These are phyloP conservation scores for Antheraea assamensis DNA, from an alignment of 2,888 invertebrate genomes.

Conservation along the genomic window DNA sequence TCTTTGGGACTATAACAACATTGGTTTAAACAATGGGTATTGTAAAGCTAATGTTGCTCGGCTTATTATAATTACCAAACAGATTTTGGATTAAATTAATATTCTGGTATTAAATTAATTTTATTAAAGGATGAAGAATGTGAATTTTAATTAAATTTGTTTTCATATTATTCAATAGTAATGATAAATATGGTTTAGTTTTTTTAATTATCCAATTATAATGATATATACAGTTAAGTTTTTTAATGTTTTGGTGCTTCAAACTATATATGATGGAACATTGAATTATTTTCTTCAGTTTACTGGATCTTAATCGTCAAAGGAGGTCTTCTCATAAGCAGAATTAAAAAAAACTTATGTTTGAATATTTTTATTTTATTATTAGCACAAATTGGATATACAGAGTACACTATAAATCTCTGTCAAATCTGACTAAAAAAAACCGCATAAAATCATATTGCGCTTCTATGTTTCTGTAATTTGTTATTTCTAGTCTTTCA, in stretches of 20 bases:
- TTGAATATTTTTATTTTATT: background rate
- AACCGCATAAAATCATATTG: background rate
- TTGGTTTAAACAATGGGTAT: conserved; percentile 62
- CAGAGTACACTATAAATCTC: background rate
- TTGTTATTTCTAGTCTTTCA: background rate
- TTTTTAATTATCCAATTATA: background rate
- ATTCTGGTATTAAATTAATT: conserved; percentile 27
- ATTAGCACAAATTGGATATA: background rate
- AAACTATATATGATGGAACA: background rate
- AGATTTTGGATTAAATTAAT: conserved; percentile 40
- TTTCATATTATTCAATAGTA: background rate
- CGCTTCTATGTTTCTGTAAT: background rate
- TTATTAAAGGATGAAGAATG: conserved; percentile 21
- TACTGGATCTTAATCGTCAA: background rate
- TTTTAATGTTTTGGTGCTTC: background rate
- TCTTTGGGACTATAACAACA: conserved; percentile 56
- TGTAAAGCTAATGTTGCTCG: conserved; percentile 56
- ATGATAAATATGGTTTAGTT: background rate
- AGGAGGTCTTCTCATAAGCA: background rate
- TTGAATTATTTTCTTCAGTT: background rate
- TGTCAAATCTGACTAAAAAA: background rate
- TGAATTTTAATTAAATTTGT: conserved; percentile 10
- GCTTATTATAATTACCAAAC: conserved; percentile 60
- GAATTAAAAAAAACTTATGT: background rate
- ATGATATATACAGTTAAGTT: background rate